phyloP scores from a whole-genome alignment of 92 coral and sea anemone genomes.

The Parazoanthus darwini region DNA sequence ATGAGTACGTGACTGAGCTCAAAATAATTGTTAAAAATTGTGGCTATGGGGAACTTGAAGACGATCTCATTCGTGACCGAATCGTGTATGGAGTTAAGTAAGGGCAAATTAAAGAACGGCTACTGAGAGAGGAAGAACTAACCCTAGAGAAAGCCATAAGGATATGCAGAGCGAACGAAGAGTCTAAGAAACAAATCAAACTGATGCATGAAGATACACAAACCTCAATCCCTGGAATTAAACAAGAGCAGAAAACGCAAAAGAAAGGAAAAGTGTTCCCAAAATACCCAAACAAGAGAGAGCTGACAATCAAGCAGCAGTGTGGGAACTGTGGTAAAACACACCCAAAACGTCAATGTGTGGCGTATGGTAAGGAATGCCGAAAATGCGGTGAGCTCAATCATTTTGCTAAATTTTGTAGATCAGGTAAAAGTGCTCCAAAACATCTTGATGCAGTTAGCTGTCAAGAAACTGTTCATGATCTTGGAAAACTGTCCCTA shows the following conservation, averaged over 20 bases:
- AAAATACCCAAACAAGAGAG: neutral
- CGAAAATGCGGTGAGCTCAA: conserved; percentile 18
- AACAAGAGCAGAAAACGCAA: neutral
- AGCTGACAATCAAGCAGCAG: neutral
- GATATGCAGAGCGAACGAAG: conserved; percentile 12
- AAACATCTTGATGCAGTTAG: neutral
- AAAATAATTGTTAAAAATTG: conserved; percentile 39
- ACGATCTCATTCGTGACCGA: conserved; percentile 34
- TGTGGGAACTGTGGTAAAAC: conserved; percentile 28
- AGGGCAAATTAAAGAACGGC: conserved; percentile 27
- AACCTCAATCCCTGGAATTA: conserved; percentile 10
- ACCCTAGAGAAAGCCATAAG: conserved; percentile 17
- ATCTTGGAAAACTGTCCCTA: conserved; percentile 7
- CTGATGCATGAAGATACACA: conserved; percentile 11
- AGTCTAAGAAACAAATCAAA: conserved; percentile 4
- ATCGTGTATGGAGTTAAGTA: conserved; percentile 30
- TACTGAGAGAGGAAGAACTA: conserved; percentile 31
- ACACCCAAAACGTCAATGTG: conserved; percentile 15
- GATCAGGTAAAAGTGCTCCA: conserved; percentile 19
- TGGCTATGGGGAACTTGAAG: conserved; percentile 39
- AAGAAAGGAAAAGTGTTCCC: neutral
- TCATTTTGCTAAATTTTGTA: conserved; percentile 37
- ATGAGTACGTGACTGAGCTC: conserved; percentile 39
- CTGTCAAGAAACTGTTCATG: neutral
- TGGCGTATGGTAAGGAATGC: conserved; percentile 24